Evolutionary conservation across 2,113 vertebrate species (phyloP).

Genomic region (Periophthalmodon schlosseri): DNA sequence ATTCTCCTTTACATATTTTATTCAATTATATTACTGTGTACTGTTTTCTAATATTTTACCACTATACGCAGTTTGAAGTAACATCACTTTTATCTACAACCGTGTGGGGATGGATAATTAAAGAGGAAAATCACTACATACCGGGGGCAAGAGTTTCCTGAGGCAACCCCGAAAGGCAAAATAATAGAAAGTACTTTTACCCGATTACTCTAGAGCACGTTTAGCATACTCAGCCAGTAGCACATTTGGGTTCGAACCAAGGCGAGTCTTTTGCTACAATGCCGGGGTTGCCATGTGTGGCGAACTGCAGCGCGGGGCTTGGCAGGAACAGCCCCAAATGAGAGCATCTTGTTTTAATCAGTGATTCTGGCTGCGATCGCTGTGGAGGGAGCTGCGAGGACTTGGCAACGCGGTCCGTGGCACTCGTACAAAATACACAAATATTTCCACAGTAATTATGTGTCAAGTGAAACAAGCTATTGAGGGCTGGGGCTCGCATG

Average conservation of each 20-base stretch:
- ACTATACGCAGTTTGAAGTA: too few species aligned
- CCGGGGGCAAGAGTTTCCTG: background rate
- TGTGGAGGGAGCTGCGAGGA: slow-evolving; percentile 76
- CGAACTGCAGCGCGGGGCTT: slow-evolving; percentile 65
- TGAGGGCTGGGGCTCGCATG: slow-evolving; percentile 71
- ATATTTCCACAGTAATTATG: slow-evolving; percentile 84
- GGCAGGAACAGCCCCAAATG: slow-evolving; percentile 76
- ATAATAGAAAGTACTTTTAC: background rate
- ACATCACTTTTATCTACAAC: too few species aligned
- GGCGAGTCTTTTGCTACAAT: slow-evolving; percentile 60
- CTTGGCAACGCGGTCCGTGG: slow-evolving; percentile 79
- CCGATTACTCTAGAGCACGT: background rate
- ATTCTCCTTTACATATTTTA: too few species aligned
- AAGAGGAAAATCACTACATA: background rate
- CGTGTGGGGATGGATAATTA: background rate
- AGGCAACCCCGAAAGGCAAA: background rate
- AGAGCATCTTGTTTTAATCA: slow-evolving; percentile 85
- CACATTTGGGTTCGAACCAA: slow-evolving; percentile 59
- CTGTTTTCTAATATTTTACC: too few species aligned
- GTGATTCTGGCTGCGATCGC: slow-evolving; percentile 76
- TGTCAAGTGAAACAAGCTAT: slow-evolving; percentile 84
- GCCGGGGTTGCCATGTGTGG: slow-evolving; percentile 70
- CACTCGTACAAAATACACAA: slow-evolving; percentile 83
- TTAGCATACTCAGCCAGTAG: slow-evolving; percentile 51
- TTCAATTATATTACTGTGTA: too few species aligned